Conservation (phyloP, 2,113 vertebrate genomes). For the Oncorhynchus kisutch region DNA sequence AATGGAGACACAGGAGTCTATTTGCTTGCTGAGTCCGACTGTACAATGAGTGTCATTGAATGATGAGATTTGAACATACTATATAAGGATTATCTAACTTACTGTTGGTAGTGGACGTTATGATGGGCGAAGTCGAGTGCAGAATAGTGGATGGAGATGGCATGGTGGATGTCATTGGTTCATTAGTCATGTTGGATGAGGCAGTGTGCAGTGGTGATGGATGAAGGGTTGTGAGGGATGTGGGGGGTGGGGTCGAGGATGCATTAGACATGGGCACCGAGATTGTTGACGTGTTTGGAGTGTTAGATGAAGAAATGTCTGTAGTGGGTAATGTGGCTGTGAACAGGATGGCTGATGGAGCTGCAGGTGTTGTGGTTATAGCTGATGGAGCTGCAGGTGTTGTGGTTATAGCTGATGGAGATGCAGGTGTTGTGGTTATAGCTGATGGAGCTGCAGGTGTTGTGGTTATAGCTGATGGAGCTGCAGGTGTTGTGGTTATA, state of each 20-base stretch:
- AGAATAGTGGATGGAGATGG: neutral
- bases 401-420: neutral
- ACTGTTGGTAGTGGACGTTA: neutral
- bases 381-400: too few relatives aligned
- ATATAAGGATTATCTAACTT: neutral
- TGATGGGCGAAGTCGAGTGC: neutral
- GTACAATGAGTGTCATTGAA: neutral
- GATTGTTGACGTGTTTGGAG: slow-evolving; percentile 13
- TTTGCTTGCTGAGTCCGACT: neutral
- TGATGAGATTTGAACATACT: neutral
- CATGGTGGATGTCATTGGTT: neutral
- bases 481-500: neutral
- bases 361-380: neutral
- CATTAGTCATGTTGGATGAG: neutral
- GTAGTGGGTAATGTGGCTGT: neutral
- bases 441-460: too few relatives aligned
- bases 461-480: neutral
- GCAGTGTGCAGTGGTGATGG: neutral
- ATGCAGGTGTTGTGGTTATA: neutral
- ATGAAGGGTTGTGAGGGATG: neutral
- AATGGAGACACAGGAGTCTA: neutral
- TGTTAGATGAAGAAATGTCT: neutral
- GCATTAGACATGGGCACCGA: neutral
- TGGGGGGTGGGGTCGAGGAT: neutral
- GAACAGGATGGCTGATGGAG: neutral